A percentile compares a stretch with the other conserved stretches of the same genome.
Conservation (phyloP, 2,113 vertebrate species). For the Proterorhinus semilunaris region DNA sequence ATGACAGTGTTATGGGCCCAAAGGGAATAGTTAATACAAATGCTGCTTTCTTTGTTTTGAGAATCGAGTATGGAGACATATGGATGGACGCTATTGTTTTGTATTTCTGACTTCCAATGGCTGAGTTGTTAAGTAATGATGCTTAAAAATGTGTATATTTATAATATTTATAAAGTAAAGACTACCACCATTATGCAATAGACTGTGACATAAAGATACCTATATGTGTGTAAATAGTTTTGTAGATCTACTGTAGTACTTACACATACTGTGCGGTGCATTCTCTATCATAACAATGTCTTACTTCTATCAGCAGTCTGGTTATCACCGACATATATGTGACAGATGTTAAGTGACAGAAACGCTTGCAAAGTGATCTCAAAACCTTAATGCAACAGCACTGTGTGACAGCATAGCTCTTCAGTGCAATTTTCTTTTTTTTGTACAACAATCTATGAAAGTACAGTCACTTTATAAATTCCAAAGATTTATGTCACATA, state of each 20-base stretch:
- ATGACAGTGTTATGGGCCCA: slow-evolving; percentile 77
- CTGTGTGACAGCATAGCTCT: slow-evolving; percentile 38
- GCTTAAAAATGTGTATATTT: slow-evolving; percentile 81
- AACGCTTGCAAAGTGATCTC: slow-evolving; percentile 67
- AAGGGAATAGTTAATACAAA: slow-evolving; percentile 73
- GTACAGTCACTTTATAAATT: not conserved
- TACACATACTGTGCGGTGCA: slow-evolving; percentile 87
- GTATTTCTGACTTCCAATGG: slow-evolving; percentile 74
- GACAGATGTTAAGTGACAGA: slow-evolving; percentile 58
- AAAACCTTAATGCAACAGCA: slow-evolving; percentile 80
- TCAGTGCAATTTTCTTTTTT: not conserved
- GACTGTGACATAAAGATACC: slow-evolving; percentile 88
- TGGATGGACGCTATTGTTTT: slow-evolving; percentile 73
- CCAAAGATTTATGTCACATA: not conserved
- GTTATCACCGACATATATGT: slow-evolving; percentile 75
- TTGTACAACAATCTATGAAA: not conserved
- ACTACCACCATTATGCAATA: slow-evolving; percentile 84
- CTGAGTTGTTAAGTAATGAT: slow-evolving; percentile 74
- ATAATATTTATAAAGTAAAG: slow-evolving; percentile 87
- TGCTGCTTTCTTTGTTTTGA: slow-evolving; percentile 64
- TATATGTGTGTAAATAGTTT: slow-evolving; percentile 95
- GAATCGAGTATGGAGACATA: slow-evolving; percentile 41
- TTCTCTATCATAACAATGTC: slow-evolving; percentile 88
- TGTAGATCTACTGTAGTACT: slow-evolving; percentile 81
- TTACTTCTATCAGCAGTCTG: slow-evolving; percentile 90